A percentile compares a stretch with the other conserved stretches of the same genome.
These are phyloP conservation scores for Oryzias javanicus DNA, from an alignment of 2,113 vertebrate species.

Conservation along the genomic window DNA sequence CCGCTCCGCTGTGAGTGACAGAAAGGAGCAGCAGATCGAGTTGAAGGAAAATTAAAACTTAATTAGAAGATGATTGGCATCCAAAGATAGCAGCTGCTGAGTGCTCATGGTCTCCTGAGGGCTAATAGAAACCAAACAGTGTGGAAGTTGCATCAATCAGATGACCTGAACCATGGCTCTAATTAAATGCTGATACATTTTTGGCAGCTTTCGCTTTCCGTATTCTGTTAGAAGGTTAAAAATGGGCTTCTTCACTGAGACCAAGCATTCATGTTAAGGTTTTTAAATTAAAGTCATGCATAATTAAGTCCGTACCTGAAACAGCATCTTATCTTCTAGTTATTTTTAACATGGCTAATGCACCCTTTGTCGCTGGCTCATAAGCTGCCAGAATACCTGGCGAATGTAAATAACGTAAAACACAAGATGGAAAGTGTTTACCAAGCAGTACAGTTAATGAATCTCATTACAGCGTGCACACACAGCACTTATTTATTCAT, in stretches of 20 bases:
- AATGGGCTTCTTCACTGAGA: too few species aligned
- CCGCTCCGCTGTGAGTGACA: not conserved
- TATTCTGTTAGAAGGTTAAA: not conserved
- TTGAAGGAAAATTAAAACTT: constrained; percentile 1
- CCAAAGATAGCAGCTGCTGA: not conserved
- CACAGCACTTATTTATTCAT: constrained; percentile 25
- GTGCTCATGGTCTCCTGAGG: not conserved
- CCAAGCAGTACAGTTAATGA: constrained; percentile 20
- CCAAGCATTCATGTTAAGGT: too few species aligned
- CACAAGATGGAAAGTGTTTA: constrained; percentile 17
- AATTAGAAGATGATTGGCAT: not conserved
- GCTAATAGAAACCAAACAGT: not conserved
- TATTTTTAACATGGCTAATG: not conserved
- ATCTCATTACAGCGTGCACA: constrained; percentile 27
- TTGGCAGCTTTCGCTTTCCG: not conserved
- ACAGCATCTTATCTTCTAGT: not conserved
- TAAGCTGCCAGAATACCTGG: not conserved
- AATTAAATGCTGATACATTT: not conserved
- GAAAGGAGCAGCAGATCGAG: constrained; percentile 1
- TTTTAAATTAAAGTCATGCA: too few species aligned
- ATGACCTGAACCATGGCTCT: not conserved
- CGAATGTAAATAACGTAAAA: not conserved
- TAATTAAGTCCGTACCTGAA: not conserved
- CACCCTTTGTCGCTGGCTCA: not conserved
- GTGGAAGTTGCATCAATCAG: not conserved